Conservation (phyloP, 2,888 invertebrate species). For the Limenitis camilla region DNA sequence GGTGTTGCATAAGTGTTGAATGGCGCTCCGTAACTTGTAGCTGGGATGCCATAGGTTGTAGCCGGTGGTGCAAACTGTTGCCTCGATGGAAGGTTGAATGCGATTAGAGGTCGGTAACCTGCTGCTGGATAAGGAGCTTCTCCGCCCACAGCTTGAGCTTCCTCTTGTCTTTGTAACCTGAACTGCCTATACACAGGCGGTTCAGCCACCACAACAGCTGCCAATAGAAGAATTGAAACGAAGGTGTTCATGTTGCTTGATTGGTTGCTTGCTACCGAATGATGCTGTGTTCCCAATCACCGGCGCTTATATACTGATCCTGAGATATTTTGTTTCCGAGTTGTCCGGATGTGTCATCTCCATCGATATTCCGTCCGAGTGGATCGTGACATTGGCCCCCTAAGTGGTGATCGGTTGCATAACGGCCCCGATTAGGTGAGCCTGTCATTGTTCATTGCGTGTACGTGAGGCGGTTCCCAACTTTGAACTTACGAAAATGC, state of each 20-base stretch:
- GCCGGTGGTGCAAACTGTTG: constrained; percentile 49
- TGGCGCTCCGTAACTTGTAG: constrained; percentile 59
- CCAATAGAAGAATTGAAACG: constrained; percentile 48
- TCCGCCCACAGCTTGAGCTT: constrained; percentile 31
- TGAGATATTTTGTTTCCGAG: constrained; percentile 51
- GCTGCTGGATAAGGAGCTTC: constrained; percentile 57
- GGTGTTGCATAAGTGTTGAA: constrained; percentile 51
- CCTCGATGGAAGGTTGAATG: constrained; percentile 54
- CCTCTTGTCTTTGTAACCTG: constrained; percentile 48
- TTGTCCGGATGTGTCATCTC: constrained; percentile 56
- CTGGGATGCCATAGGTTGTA: constrained; percentile 56
- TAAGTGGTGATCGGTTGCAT: constrained; percentile 58
- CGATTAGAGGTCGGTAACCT: constrained; percentile 50
- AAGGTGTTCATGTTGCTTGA: constrained; percentile 51
- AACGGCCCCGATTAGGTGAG: constrained; percentile 59
- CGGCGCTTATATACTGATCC: constrained; percentile 53
- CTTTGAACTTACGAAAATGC: constrained; percentile 47
- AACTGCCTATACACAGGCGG: constrained; percentile 50
- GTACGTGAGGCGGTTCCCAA: constrained; percentile 50
- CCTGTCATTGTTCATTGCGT: constrained; percentile 55
- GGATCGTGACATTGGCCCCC: constrained; percentile 64
- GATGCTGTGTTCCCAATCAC: constrained; percentile 44
- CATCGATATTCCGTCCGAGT: constrained; percentile 61
- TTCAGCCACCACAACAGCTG: constrained; percentile 49
- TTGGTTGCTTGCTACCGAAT: constrained; percentile 52